Base-by-base conservation (phyloP, 2,888 invertebrate genomes). In the Ormyrus nitidulus region DNA sequence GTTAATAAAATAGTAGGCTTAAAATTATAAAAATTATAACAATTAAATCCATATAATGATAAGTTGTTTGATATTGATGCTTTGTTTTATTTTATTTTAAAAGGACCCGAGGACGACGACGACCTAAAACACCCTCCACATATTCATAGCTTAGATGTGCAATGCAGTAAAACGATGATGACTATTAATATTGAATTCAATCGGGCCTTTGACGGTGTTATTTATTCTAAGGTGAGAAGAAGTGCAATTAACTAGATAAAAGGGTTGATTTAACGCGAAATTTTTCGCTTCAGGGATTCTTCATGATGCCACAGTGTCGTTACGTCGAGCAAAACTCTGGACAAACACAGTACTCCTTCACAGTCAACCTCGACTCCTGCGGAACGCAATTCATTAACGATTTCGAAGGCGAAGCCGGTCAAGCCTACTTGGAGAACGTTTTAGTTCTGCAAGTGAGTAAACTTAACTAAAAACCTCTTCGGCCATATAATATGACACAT, bases 111-210 rank as follows among this genome's bases (percentile, higher is more conserved):
- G n/a, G 82, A 83, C 0, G 83, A 83, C 0, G 83, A 82, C n/a
- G 94, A 94, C 49, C 91, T 93, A 70, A 93, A 93, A 76, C 95
- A 95, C 86, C 95, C 95, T 61, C 95, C 96, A 3, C 95, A 95
- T 84, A 95, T 96, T 84, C 95, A 95, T 86, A 93, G 93, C 0
- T 93, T 96, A 77, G 93, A 95, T 59, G 96, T 96, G 0, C 93
- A 95, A 85, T 96, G 96, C 86, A 94, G 95, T 79, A 96, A 95
- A 88, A 95, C 95, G 83, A 94, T 94, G 94, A 96, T 96, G 96
- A 95, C 94, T 1, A 95, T 96, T 80, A 93, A 94, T 84, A 93
- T 96, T 9, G 95, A 95, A 89, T 96, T 96, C 89, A 95, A 95
- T 88, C 93, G 94, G 81, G 92, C 91, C 19, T 96, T 95, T 88